Evolutionary conservation across 2,888 invertebrate species (phyloP).

Genomic region (Euplexia lucipara): DNA sequence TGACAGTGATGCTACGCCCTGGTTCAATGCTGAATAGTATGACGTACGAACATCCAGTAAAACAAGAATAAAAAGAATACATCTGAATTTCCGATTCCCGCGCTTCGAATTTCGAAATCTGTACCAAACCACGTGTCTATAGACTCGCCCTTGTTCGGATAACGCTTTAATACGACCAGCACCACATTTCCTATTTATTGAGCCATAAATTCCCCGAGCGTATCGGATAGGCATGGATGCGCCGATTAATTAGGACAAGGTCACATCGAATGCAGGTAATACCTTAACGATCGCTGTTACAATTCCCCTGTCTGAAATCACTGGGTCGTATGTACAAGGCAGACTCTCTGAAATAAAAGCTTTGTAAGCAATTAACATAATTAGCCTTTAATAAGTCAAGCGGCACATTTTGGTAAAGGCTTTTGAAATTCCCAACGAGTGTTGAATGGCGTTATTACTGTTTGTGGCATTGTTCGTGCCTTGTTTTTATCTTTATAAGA

Average conservation of each 20-base stretch:
- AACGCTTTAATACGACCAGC: slow-evolving; percentile 13
- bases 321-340: slow-evolving; percentile 16
- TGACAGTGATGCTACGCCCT: no score
- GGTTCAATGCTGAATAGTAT: no score
- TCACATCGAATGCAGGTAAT: slow-evolving; percentile 38
- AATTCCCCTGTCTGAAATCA: slow-evolving; percentile 27
- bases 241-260: slow-evolving; percentile 58
- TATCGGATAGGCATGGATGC: slow-evolving; percentile 32
- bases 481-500: slow-evolving; percentile 16
- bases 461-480: slow-evolving; percentile 23
- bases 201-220: slow-evolving; percentile 42
- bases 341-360: slow-evolving; percentile 28
- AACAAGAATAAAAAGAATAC: background rate
- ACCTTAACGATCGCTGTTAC: slow-evolving; percentile 12
- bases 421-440: slow-evolving; percentile 36
- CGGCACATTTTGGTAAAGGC: slow-evolving; percentile 44
- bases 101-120: slow-evolving; percentile 3
- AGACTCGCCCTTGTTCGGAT: slow-evolving; percentile 7
- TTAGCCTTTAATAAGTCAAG: slow-evolving; percentile 46
- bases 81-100: background rate
- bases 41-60: no score
- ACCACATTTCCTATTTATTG: slow-evolving; percentile 45
- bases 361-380: slow-evolving; percentile 46
- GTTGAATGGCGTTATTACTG: slow-evolving; percentile 45
- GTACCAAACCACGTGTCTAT: background rate